Evolutionary conservation across 2,888 invertebrate genomes (phyloP).

Genomic region (Caenorhabditis wallacei): DNA sequence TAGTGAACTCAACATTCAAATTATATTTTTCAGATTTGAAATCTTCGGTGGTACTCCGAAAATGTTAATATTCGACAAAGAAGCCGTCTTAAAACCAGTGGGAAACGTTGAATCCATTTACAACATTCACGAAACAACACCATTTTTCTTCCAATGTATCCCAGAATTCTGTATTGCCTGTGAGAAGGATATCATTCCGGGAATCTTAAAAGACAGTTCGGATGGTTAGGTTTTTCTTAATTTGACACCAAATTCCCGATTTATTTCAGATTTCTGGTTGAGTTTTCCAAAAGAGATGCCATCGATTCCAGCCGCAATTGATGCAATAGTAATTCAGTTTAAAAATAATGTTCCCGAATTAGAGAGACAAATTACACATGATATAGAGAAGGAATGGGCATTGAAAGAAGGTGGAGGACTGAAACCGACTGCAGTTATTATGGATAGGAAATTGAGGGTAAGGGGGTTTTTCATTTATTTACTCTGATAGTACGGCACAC

Average conservation of each 20-base stretch:
- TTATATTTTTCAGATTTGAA: slow-evolving; percentile 59
- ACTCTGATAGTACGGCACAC: too few species aligned
- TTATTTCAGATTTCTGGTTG: slow-evolving; percentile 43
- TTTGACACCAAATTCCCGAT: too few species aligned
- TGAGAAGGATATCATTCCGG: slow-evolving; percentile 69
- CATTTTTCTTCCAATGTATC: slow-evolving; percentile 65
- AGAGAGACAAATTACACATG: slow-evolving; percentile 42
- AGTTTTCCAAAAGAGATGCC: slow-evolving; percentile 51
- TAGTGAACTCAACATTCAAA: not conserved
- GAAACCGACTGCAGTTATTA: slow-evolving; percentile 47
- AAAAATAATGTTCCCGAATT: slow-evolving; percentile 51
- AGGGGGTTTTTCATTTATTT: not conserved
- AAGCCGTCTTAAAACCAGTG: slow-evolving; percentile 28
- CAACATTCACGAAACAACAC: slow-evolving; percentile 29
- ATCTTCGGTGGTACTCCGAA: slow-evolving; percentile 72
- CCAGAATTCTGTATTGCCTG: slow-evolving; percentile 72
- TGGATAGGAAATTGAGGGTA: slow-evolving; percentile 51
- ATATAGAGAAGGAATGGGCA: slow-evolving; percentile 52
- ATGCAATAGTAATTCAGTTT: slow-evolving; percentile 47
- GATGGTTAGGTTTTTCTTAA: too few species aligned
- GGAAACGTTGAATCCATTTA: slow-evolving; percentile 60
- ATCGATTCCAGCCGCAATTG: slow-evolving; percentile 48
- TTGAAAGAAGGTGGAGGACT: slow-evolving; percentile 26
- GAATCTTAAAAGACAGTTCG: slow-evolving; percentile 50
- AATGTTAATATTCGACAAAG: slow-evolving; percentile 63